These are phyloP conservation scores for Drosophila sproati DNA, from an alignment of 1,140 invertebrate species.

Conservation along the genomic window DNA sequence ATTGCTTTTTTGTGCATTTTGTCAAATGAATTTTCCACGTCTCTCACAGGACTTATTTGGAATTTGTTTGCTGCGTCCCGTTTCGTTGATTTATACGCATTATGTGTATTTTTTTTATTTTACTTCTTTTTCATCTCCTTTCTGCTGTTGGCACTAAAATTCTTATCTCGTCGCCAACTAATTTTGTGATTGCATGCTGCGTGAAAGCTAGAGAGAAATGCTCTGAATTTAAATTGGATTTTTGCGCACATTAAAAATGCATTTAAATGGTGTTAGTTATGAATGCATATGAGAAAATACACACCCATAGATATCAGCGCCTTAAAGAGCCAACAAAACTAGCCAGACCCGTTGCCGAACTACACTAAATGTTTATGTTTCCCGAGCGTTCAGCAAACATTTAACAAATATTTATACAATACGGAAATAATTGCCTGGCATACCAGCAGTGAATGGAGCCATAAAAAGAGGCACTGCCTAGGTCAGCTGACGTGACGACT, in stretches of 20 bases:
- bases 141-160: conserved; percentile 63
- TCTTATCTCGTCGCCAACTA: conserved; percentile 81
- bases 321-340: conserved; percentile 7
- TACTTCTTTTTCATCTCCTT: conserved; percentile 11
- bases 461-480: conserved; percentile 60
- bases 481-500: conserved; percentile 70
- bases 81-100: conserved; percentile 81
- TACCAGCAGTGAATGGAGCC: conserved; percentile 57
- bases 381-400: conserved; percentile 76
- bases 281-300: conserved; percentile 73
- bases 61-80: conserved; percentile 76
- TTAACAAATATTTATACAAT: conserved; percentile 71
- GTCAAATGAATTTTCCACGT: conserved; percentile 82
- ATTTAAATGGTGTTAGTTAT: conserved; percentile 79
- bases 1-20: conserved; percentile 83
- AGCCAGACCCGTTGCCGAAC: conserved; percentile 22
- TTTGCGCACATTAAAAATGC: conserved; percentile 82
- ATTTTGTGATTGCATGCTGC: conserved; percentile 81
- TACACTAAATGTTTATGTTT: conserved; percentile 82
- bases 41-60: conserved; percentile 81
- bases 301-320: background rate
- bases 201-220: conserved; percentile 50
- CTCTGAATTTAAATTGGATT: conserved; percentile 84
- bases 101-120: conserved; percentile 40
- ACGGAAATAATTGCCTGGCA: conserved; percentile 73